phyloP scores from a whole-genome alignment of 2,797 vertebrate genomes.

The Gastrophryne carolinensis region DNA sequence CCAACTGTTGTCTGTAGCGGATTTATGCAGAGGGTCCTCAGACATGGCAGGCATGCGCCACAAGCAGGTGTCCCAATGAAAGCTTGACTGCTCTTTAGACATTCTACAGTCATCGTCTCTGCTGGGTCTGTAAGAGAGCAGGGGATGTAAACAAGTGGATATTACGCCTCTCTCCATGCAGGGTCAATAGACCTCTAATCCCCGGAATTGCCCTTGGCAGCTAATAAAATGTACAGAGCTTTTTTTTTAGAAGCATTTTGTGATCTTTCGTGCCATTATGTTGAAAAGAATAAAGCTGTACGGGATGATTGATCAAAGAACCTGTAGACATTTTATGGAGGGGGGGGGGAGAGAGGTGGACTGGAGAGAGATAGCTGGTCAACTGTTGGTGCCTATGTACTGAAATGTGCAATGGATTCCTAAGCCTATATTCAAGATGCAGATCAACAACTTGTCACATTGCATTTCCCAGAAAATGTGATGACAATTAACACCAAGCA shows the following conservation, averaged over 20 bases:
- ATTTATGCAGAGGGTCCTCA: constrained; percentile 16
- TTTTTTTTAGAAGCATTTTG: constrained; percentile 1
- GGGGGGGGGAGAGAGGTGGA: too few relatives aligned
- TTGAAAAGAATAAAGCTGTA: too few relatives aligned
- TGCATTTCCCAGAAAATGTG: not conserved
- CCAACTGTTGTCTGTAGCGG: constrained; percentile 18
- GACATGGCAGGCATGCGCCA: constrained; percentile 25
- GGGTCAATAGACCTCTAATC: constrained; percentile 39
- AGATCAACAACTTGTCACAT: constrained; percentile 8
- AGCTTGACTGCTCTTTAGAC: constrained; percentile 13
- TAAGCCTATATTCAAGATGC: not conserved
- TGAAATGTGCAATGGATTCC: not conserved
- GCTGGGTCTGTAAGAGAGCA: constrained; percentile 2
- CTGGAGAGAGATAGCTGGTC: not conserved
- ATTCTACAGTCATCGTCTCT: constrained; percentile 19
- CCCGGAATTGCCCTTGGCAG: constrained; percentile 19
- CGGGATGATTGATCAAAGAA: too few relatives aligned
- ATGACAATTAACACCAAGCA: not conserved
- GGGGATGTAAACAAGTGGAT: constrained; percentile 36
- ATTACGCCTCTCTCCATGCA: constrained; percentile 15
- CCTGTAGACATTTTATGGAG: too few relatives aligned
- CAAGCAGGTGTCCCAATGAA: constrained; percentile 25
- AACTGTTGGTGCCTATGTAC: not conserved
- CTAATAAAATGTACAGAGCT: constrained; percentile 28
- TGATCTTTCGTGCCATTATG: too few relatives aligned